Base-by-base conservation (phyloP, 2,888 invertebrate genomes). In the Rhagophthalmus giganteus region DNA sequence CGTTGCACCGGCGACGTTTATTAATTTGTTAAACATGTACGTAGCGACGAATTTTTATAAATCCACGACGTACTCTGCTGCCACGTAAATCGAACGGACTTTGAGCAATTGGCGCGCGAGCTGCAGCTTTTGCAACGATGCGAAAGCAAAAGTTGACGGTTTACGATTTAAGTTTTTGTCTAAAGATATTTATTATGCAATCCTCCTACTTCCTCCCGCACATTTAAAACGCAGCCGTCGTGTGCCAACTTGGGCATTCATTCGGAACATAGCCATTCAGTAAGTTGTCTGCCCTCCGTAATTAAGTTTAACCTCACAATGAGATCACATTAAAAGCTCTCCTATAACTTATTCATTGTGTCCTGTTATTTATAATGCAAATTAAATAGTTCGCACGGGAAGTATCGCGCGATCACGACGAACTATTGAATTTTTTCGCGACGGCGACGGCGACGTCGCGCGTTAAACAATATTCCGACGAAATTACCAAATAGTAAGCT, bases 201-300 rank as follows among this genome's bases (percentile, higher is more conserved):
- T 57, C 60, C 60, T 60, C 59, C 62, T 56, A 62, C 59, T 62
- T 62, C 62, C 60, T 58, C 47, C 33, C 42, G 40, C 20, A 12
- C 42, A 53, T 47, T 47, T 53, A 38, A 41, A 53, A 46, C 34
- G 45, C 47, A 47, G 47, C 46, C 46, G 46, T 52, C 53, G 53
- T 42, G 53, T 53, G 53, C 53, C 46, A 41, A 37, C 31, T 13
- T 48, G 46, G 44, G 37, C 44, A 44, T 50, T 50, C 38, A 50
- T 44, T 50, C 42, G 44, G 34, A 45, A 35, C 35, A 35, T 40
- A 10, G 24, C 39, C 40, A 44, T 38, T 50, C 31, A 44, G 33
- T 13, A 37, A 32, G 34, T 27, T 49, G 32, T 38, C 33, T 38
- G 38, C 50, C 50, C 50, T 38, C 42, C 26, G 34, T 38, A 50